phyloP scores from a whole-genome alignment of 2,888 invertebrate species.

The Oeneis ivallda region DNA sequence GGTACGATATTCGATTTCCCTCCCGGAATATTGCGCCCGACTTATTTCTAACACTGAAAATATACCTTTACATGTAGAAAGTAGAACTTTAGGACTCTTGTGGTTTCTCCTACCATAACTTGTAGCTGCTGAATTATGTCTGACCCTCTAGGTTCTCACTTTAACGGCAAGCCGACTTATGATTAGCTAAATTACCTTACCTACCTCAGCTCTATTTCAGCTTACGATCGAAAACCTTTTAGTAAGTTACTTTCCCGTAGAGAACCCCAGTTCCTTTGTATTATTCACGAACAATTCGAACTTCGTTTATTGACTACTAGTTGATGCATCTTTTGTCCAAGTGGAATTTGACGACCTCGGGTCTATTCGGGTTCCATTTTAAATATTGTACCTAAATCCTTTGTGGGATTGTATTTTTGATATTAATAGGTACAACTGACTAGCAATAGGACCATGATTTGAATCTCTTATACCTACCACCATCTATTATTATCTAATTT shows the following conservation, averaged over 20 bases:
- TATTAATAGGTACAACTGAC: no score
- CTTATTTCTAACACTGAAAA: not conserved
- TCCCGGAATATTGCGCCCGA: not conserved
- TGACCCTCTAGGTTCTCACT: not conserved
- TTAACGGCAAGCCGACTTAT: not conserved
- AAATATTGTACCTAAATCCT: no score
- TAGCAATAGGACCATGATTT: no score
- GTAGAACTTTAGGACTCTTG: conserved; percentile 2
- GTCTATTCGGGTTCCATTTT: no score
- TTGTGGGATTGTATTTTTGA: no score
- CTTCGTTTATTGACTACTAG: not conserved
- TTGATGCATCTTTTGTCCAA: no score
- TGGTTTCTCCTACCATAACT: conserved; percentile 5
- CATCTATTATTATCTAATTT: no score
- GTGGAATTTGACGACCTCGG: no score
- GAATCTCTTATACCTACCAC: no score
- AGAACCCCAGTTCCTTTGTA: not conserved
- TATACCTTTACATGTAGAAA: not conserved
- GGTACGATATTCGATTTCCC: conserved; percentile 4
- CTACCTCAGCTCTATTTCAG: not conserved
- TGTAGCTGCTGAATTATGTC: conserved; percentile 5
- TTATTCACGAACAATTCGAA: conserved; percentile 2
- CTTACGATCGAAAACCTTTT: conserved; percentile 6
- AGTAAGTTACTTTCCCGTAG: not conserved
- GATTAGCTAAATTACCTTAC: not conserved